phyloP scores from a whole-genome alignment of 2,113 vertebrate species.

The Hypanus sabinus region DNA sequence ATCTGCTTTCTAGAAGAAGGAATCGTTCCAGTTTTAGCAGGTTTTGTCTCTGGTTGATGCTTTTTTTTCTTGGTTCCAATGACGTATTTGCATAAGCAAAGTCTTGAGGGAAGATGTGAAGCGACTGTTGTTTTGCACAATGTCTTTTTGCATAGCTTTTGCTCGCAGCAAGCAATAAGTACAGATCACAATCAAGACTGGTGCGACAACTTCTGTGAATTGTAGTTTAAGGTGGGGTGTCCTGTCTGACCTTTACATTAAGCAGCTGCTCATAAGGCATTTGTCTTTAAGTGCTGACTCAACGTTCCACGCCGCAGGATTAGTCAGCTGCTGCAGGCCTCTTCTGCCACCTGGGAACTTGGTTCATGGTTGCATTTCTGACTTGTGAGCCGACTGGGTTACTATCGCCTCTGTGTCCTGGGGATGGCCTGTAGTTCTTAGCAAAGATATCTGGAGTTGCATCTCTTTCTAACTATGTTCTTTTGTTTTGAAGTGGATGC shows the following conservation, averaged over 20 bases:
- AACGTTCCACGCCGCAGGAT: not conserved
- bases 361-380: too few species aligned
- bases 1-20: not conserved
- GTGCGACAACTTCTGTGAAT: not conserved
- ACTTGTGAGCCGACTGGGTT: too few species aligned
- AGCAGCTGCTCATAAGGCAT: not conserved
- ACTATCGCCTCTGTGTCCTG: too few species aligned
- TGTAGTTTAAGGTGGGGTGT: not conserved
- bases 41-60: not conserved
- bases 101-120: not conserved
- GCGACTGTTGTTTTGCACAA: not conserved
- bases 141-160: not conserved
- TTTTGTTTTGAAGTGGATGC: not conserved
- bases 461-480: not conserved
- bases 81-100: not conserved
- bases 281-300: not conserved
- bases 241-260: not conserved
- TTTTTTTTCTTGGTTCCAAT: not conserved
- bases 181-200: not conserved
- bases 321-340: too few species aligned
- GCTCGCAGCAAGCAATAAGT: not conserved
- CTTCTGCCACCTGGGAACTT: too few species aligned
- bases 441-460: not conserved
- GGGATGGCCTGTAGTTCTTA: not conserved
- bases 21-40: not conserved